Percentiles rank a stretch among this genome's conserved stretches.
phyloP scores from a whole-genome alignment of 2,113 vertebrate species.

The Ranitomeya variabilis region DNA sequence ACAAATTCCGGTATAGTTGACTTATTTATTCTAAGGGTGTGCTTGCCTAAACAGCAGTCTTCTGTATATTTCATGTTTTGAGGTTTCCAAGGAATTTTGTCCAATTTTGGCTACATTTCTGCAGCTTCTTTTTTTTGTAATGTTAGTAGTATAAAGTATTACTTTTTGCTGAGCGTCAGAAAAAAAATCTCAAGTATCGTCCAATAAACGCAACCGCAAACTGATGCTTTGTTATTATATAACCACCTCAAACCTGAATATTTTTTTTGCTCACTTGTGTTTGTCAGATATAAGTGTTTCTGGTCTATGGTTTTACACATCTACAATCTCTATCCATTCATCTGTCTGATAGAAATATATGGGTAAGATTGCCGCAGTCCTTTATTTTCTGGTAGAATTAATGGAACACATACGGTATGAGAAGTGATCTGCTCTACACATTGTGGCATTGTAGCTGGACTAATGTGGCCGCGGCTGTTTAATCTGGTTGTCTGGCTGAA shows the following conservation, averaged over 20 bases:
- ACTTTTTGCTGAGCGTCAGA: slow-evolving; percentile 16
- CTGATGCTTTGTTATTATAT: not conserved
- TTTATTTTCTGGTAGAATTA: not conserved
- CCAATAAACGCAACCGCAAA: not conserved
- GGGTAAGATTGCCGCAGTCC: not conserved
- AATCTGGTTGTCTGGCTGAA: slow-evolving; percentile 29
- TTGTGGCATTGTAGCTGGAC: not conserved
- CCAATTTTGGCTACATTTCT: not conserved
- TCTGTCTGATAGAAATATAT: not conserved
- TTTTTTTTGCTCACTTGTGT: not conserved
- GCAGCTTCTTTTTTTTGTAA: not conserved
- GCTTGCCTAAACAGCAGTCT: not conserved
- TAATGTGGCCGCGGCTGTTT: slow-evolving; percentile 9
- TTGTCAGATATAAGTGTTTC: not conserved
- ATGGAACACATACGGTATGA: not conserved
- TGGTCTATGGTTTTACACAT: not conserved
- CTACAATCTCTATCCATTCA: not conserved
- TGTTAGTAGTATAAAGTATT: not conserved
- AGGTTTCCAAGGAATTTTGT: slow-evolving; percentile 32
- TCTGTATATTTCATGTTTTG: slow-evolving; percentile 17
- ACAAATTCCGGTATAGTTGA: not conserved
- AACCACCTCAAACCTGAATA: not conserved
- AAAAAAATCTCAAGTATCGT: not conserved
- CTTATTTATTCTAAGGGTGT: slow-evolving; percentile 24
- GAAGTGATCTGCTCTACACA: not conserved